Base-by-base conservation (phyloP, 2,888 invertebrate species). In the Patella caerulea region DNA sequence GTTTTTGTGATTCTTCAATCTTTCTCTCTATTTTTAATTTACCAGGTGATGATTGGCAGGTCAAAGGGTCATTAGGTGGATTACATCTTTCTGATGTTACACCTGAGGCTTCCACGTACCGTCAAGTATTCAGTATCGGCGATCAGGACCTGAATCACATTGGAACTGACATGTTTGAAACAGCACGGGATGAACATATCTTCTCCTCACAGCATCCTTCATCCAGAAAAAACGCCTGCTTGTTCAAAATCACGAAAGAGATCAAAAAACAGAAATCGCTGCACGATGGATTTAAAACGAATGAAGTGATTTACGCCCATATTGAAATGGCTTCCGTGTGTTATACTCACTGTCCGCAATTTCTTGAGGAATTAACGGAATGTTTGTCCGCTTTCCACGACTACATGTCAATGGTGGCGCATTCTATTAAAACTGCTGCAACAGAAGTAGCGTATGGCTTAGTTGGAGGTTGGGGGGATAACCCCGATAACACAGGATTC, bases 391-490 rank as follows among this genome's bases (percentile, higher is more conserved):
- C 97, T 92, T 97, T 98, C 92, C 96, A 96, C 90, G 96, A 96
- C 90, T 97, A 97, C 92, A 93, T 96, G 85, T 94, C 95, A 76
- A 95, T 96, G 90, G 93, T 97, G 83, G 96, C 97, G 17, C 94
- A 95, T 76, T 96, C 97, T 74, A 95, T 98, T 85, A 95, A 95
- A 84, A 95, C 95, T 76, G 98, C 97, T 76, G 98, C 98, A 56
- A 96, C 97, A 0, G 97, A 98, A 92, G 96, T 98, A 94, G 98
- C 98, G 45, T 94, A 96, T 80, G 97, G 96, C 0, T 94, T 98
- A 78, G 92, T 93, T 29, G 87, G 82, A 0, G 82, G 81, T 52
- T 74, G 80, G 14, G 76, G 73, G 9, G 80, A 81, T 14, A 75
- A 77, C 14, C 79, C 79, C 2, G 74, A 59, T 2, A 53, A 54